Evolutionary conservation across 1,140 invertebrate genomes (phyloP).

Genomic region (Eupristina koningsbergeri): DNA sequence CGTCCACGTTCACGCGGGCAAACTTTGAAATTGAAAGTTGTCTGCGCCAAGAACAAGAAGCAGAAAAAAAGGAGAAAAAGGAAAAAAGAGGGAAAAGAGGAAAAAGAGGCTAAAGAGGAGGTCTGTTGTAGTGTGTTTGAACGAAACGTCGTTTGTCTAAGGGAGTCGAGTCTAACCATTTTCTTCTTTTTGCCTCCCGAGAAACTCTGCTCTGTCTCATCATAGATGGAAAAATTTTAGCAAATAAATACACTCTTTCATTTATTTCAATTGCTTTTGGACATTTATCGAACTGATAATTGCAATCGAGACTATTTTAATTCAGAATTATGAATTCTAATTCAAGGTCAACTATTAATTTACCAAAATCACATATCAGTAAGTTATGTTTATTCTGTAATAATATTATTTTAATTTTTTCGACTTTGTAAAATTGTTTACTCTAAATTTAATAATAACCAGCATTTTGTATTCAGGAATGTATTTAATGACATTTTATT

Average conservation of each 20-base stretch:
- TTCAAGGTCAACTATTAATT: no score
- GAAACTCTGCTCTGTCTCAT: neutral
- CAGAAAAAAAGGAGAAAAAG: neutral
- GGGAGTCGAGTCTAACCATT: neutral
- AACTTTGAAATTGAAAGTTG: constrained; percentile 48
- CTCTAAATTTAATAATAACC: no score
- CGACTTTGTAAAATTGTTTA: no score
- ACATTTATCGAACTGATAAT: no score
- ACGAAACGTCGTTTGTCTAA: constrained; percentile 42
- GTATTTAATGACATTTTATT: no score
- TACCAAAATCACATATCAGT: no score
- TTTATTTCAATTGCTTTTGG: no score
- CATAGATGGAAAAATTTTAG: neutral
- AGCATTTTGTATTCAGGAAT: no score
- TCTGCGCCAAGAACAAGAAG: neutral
- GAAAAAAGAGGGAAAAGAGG: neutral
- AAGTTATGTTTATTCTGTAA: no score
- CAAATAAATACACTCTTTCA: neutral
- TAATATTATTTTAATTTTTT: no score
- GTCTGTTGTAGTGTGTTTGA: neutral
- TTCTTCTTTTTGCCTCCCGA: neutral
- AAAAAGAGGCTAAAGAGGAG: neutral
- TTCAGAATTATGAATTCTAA: no score
- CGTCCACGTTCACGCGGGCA: neutral
- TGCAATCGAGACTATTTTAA: no score